Percentiles rank a stretch among this genome's conserved stretches.
Conservation (phyloP, 2,888 invertebrate species). For the Camptogramma bilineatum region DNA sequence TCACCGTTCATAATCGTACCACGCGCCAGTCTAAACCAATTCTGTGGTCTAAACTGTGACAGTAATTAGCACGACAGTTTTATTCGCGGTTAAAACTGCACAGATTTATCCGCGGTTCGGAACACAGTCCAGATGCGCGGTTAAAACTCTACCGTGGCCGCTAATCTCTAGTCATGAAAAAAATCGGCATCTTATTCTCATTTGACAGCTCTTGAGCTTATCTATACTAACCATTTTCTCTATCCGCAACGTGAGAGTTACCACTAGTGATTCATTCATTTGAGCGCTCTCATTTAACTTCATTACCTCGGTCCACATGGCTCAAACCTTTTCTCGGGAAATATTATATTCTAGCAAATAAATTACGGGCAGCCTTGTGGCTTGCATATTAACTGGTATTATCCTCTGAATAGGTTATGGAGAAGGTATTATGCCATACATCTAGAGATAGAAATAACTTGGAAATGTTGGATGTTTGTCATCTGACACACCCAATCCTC, state of each 20-base stretch:
- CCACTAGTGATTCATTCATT: constrained; percentile 46
- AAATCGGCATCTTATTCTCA: no score
- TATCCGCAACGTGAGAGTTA: constrained; percentile 19
- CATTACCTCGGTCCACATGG: constrained; percentile 46
- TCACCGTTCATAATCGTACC: no score
- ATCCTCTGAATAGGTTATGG: not conserved
- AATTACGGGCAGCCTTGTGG: not conserved
- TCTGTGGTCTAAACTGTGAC: no score
- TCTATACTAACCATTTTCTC: not conserved
- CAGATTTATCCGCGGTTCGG: no score
- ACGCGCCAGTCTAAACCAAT: no score
- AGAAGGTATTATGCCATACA: not conserved
- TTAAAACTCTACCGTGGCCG: no score
- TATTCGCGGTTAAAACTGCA: no score
- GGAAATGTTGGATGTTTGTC: not conserved
- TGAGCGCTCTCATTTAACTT: constrained; percentile 51
- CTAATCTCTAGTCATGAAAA: no score
- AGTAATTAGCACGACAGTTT: no score
- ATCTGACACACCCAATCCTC: not conserved
- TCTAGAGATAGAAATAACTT: not conserved
- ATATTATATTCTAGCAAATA: constrained; percentile 13
- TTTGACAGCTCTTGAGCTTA: not conserved
- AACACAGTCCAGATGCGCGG: no score
- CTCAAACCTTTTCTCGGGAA: constrained; percentile 38
- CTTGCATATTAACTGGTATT: not conserved